These are phyloP conservation scores for Polyommatus icarus DNA, from an alignment of 2,888 invertebrate species.

Conservation along the genomic window DNA sequence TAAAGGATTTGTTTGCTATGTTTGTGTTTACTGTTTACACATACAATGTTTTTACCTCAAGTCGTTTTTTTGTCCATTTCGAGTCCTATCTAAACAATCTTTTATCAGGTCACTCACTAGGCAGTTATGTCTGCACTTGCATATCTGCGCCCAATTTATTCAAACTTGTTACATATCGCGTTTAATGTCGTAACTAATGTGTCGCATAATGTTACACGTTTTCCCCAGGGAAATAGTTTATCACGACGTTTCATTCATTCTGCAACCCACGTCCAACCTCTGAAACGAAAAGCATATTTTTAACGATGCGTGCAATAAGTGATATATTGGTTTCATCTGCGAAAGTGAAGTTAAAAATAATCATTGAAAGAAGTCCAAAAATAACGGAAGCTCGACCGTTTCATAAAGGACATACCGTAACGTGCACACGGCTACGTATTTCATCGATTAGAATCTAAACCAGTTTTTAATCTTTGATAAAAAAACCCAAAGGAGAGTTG, in stretches of 20 bases:
- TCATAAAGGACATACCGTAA: background rate
- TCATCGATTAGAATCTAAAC: background rate
- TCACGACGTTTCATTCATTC: background rate
- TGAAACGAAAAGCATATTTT: background rate
- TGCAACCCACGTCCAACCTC: background rate
- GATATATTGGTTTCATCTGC: constrained; percentile 9
- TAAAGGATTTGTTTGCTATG: too few relatives aligned
- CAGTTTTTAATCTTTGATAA: background rate
- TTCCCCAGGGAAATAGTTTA: background rate
- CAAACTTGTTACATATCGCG: background rate
- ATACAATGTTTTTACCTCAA: background rate
- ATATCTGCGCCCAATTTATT: background rate
- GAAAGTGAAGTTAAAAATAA: constrained; percentile 18
- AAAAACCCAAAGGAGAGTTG: background rate
- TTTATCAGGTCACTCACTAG: background rate
- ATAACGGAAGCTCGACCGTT: background rate
- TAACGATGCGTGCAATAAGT: background rate
- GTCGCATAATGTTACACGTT: background rate
- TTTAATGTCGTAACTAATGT: background rate
- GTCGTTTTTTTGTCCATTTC: background rate
- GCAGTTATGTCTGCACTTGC: too few relatives aligned
- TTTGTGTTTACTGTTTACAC: too few relatives aligned
- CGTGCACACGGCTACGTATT: background rate
- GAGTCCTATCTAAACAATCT: background rate
- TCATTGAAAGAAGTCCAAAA: constrained; percentile 4